Conservation (phyloP, 1,140 invertebrate genomes). For the Drosophila sproati region DNA sequence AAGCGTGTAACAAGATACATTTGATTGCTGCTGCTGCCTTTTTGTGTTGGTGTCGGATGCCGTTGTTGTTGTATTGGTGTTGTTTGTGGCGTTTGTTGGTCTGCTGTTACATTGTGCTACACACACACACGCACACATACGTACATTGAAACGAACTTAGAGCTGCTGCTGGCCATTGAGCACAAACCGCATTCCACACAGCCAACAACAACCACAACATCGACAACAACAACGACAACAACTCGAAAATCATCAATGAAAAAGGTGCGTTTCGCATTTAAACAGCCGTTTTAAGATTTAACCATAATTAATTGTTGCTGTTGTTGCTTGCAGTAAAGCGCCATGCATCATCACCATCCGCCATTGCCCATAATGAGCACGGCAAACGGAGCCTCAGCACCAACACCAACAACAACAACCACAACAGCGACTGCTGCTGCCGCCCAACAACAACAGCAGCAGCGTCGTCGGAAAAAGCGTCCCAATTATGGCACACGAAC, state of each 20-base stretch:
- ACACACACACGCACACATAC: conserved; percentile 22
- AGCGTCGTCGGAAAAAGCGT: conserved; percentile 84
- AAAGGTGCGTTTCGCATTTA: conserved; percentile 58
- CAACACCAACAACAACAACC: conserved; percentile 6
- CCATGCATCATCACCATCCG: conserved; percentile 77
- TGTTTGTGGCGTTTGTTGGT: neutral
- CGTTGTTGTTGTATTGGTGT: conserved; percentile 44
- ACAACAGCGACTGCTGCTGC: conserved; percentile 33
- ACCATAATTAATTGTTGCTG: conserved; percentile 1
- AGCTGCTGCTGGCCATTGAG: conserved; percentile 25
- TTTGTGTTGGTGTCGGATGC: conserved; percentile 4
- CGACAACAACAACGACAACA: conserved; percentile 13
- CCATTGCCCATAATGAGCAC: conserved; percentile 69
- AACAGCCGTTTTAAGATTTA: conserved; percentile 30
- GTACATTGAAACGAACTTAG: neutral
- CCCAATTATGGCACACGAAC: conserved; percentile 88
- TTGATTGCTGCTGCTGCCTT: conserved; percentile 31
- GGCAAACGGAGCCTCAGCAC: conserved; percentile 10
- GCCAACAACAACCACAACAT: conserved; percentile 8
- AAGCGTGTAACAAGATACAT: conserved; percentile 27
- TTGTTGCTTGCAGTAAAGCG: conserved; percentile 47
- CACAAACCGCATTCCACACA: conserved; percentile 74
- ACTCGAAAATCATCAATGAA: conserved; percentile 62
- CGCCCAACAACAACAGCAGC: conserved; percentile 42
- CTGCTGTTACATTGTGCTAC: conserved; percentile 42